These are phyloP conservation scores for Halichondria panicea DNA, from an alignment of 37 sponge, comb jelly and placozoan species.

Conservation along the genomic window DNA sequence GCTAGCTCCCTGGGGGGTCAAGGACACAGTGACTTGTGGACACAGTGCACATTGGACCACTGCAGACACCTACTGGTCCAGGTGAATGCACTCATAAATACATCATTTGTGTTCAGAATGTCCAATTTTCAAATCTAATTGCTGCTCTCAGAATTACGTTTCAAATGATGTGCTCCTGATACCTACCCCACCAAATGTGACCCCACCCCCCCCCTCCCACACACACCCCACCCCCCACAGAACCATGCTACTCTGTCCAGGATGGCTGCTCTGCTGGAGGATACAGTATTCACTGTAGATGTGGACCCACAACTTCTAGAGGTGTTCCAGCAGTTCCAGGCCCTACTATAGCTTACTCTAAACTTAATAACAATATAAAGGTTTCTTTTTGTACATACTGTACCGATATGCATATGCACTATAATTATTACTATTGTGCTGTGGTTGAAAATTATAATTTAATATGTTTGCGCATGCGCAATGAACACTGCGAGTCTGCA, in stretches of 20 bases:
- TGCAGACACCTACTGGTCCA: slow-evolving; percentile 65
- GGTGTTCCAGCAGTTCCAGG: slow-evolving; percentile 68
- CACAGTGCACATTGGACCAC: slow-evolving; percentile 55
- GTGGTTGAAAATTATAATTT: no score
- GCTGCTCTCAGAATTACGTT: no score
- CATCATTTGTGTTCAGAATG: background rate
- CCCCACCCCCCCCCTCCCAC: background rate
- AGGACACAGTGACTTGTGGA: slow-evolving; percentile 74
- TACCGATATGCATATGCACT: background rate
- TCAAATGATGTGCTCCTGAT: no score
- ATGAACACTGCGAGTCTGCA: no score
- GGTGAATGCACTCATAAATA: slow-evolving; percentile 12
- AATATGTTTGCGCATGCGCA: no score
- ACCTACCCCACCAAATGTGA: background rate
- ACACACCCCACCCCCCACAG: slow-evolving; percentile 10
- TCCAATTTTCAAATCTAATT: no score
- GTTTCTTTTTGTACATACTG: no score
- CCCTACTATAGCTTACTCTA: slow-evolving; percentile 27
- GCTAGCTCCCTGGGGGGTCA: slow-evolving; percentile 52
- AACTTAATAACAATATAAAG: background rate
- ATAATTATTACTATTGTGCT: background rate
- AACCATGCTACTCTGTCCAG: slow-evolving; percentile 29
- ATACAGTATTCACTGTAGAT: slow-evolving; percentile 47
- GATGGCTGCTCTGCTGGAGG: slow-evolving; percentile 43
- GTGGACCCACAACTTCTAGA: slow-evolving; percentile 57